These are phyloP conservation scores for Labeo calbasu DNA, from an alignment of 2,797 vertebrate species.

Conservation along the genomic window DNA sequence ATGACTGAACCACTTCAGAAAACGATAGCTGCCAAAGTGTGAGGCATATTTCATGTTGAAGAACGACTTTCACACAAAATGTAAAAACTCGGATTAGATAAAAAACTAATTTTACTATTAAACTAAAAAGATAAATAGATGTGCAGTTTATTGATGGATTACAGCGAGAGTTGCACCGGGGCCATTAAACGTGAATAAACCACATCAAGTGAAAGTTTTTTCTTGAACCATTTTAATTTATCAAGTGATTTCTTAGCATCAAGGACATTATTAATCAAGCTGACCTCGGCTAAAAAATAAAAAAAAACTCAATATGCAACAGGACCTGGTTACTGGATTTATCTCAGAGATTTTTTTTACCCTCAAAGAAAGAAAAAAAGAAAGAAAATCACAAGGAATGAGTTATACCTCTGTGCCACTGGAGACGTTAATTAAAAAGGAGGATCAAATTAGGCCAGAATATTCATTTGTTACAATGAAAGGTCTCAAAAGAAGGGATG, in stretches of 20 bases:
- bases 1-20: slow-evolving; percentile 11
- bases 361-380: slow-evolving; percentile 23
- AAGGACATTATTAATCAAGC: slow-evolving; percentile 40
- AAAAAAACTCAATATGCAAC: neutral
- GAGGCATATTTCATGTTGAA: neutral
- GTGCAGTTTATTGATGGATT: neutral
- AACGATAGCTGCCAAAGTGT: neutral
- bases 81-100: neutral
- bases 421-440: slow-evolving; percentile 65
- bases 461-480: slow-evolving; percentile 64
- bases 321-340: slow-evolving; percentile 35
- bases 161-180: neutral
- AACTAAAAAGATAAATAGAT: neutral
- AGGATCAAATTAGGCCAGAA: slow-evolving; percentile 59
- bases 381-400: slow-evolving; percentile 41
- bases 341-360: slow-evolving; percentile 41
- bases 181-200: neutral
- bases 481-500: slow-evolving; percentile 53
- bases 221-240: slow-evolving; percentile 29
- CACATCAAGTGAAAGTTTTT: slow-evolving; percentile 11
- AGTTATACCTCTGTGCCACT: slow-evolving; percentile 52
- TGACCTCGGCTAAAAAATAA: neutral
- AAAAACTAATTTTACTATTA: neutral
- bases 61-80: neutral
- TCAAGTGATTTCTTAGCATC: slow-evolving; percentile 47